Evolutionary conservation across 2,888 invertebrate genomes (phyloP).

Genomic region (Apodemia zela): DNA sequence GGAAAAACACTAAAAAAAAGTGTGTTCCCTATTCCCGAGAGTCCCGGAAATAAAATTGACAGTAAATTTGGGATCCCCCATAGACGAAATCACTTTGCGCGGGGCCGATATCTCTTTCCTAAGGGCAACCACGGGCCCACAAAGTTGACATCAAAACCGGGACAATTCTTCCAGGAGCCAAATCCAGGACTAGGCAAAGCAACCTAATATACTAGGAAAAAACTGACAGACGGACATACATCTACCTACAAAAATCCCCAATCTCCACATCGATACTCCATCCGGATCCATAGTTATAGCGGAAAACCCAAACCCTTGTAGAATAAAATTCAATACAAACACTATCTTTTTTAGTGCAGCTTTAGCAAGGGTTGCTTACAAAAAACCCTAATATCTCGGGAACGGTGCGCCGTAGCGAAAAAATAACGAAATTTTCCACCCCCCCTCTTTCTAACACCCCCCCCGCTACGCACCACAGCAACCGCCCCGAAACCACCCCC

Average conservation of each 20-base stretch:
- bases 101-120: neutral
- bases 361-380: neutral
- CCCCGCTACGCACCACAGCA: constrained; percentile 1
- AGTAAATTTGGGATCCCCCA: neutral
- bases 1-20: neutral
- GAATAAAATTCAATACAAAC: neutral
- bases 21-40: neutral
- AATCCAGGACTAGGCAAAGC: neutral
- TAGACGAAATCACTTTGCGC: neutral
- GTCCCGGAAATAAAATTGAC: neutral
- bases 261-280: neutral
- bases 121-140: neutral
- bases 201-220: neutral
- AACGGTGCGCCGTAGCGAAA: neutral
- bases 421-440: neutral
- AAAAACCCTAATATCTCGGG: neutral
- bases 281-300: neutral
- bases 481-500: neutral
- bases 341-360: neutral
- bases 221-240: neutral
- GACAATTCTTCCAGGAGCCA: neutral
- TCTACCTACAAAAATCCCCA: neutral
- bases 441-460: constrained; percentile 5
- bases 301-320: neutral
- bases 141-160: neutral